These are phyloP conservation scores for Iselma pallidipennis DNA, from an alignment of 2,888 invertebrate species.

Conservation along the genomic window DNA sequence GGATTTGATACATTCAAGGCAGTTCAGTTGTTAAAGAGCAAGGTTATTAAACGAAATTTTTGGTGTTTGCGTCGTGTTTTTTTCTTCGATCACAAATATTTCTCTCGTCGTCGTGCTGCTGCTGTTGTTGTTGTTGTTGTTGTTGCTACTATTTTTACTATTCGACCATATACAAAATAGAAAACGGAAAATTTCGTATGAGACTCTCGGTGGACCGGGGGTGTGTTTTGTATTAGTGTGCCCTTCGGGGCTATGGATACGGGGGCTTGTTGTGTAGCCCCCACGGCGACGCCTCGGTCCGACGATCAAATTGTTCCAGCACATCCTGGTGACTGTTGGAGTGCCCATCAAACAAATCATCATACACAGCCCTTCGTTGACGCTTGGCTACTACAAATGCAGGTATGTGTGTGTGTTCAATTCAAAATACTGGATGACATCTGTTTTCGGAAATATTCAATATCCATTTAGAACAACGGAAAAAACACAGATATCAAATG, in stretches of 20 bases:
- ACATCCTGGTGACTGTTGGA: slow-evolving; percentile 55
- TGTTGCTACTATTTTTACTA: neutral
- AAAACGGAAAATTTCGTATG: slow-evolving; percentile 15
- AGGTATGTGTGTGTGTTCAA: slow-evolving; percentile 41
- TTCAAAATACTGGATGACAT: too few relatives aligned
- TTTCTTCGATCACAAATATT: too few relatives aligned
- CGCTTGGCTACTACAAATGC: slow-evolving; percentile 54
- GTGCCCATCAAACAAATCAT: slow-evolving; percentile 44
- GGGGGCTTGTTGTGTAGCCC: slow-evolving; percentile 54
- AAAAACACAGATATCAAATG: too few relatives aligned
- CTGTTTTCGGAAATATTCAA: too few relatives aligned
- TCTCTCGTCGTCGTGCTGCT: too few relatives aligned
- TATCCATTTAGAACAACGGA: too few relatives aligned
- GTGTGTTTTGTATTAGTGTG: slow-evolving; percentile 33
- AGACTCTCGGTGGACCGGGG: slow-evolving; percentile 28
- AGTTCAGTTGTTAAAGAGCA: slow-evolving; percentile 18
- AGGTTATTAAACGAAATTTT: slow-evolving; percentile 10
- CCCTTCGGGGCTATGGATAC: slow-evolving; percentile 53
- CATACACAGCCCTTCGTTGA: slow-evolving; percentile 52
- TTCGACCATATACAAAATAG: neutral
- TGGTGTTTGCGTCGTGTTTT: neutral
- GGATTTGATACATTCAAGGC: slow-evolving; percentile 15
- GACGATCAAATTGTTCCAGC: slow-evolving; percentile 55
- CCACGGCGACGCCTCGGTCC: slow-evolving; percentile 52
- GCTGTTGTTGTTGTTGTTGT: slow-evolving; percentile 4